Evolutionary conservation across 2,113 vertebrate species (phyloP), one percentile per base, ranked within the genome.

Genomic region (Notarius quadriscutis): DNA sequence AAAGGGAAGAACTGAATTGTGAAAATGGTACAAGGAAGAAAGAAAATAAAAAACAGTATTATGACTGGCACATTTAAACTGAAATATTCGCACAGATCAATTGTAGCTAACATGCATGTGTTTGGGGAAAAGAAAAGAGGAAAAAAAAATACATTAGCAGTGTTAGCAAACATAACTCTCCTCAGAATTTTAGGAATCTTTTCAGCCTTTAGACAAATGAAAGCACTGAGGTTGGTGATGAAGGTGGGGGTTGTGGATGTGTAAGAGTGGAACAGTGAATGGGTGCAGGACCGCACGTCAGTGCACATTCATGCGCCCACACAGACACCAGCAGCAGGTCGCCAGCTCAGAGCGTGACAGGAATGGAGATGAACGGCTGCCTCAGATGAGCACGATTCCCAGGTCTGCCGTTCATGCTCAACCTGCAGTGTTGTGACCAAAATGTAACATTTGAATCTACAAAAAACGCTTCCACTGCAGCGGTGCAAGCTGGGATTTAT

Each of bases 281-380:
- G 50, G 34, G 65, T 84, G 75, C 67, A 84, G 60, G 88, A 81
- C 51, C 65, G 30, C 79, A 62, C 65, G 74, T 65, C 84, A 9
- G 55, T 58, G 34, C 53, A 67, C 71, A 88, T 78, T 77, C 82
- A 84, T 48, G 17, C 57, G n/a, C 58, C 81, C 50, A 85, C 65
- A 87, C 50, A 87, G 57, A 82, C 67, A 30, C 86, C 72, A 83
- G 67, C 86, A 65, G 85, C 72, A 78, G 80, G 88, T 71, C 58
- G 1, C n/a, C 58, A 74, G 88, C 79, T 81, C 34, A 67, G 53
- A 67, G 77, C 69, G 41, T 88, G 87, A 88, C n/a, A 34, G 69
- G 84, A 90, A 90, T 75, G 55, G 65, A 86, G 85, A 86, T 57
- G 65, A 90, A 84, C 50, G 75, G 22, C 18, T 80, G 84, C 82